Evolutionary conservation across 2,888 invertebrate genomes (phyloP).

Genomic region (Pandemis corylana): DNA sequence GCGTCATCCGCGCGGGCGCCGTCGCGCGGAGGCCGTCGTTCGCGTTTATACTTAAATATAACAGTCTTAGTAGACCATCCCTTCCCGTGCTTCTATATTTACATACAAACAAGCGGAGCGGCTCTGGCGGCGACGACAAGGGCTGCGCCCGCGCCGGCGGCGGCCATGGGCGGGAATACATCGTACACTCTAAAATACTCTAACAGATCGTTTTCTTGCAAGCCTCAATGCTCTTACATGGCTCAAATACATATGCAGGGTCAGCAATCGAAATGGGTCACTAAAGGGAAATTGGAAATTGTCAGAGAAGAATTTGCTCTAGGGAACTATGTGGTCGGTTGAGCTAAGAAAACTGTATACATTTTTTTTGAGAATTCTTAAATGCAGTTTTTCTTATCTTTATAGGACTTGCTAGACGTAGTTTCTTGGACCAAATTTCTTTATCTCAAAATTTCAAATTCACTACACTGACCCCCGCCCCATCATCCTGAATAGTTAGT

Average conservation of each 20-base stretch:
- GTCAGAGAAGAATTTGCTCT: neutral
- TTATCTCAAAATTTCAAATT: neutral
- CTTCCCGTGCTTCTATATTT: slow-evolving; percentile 76
- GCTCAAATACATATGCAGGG: slow-evolving; percentile 32
- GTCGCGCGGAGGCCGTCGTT: slow-evolving; percentile 67
- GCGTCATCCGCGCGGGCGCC: slow-evolving; percentile 62
- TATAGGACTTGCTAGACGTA: neutral
- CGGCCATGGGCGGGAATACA: slow-evolving; percentile 51
- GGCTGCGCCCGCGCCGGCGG: slow-evolving; percentile 51
- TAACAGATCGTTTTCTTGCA: slow-evolving; percentile 42
- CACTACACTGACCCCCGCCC: neutral
- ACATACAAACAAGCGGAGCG: slow-evolving; percentile 73
- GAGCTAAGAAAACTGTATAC: neutral
- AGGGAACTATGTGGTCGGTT: neutral
- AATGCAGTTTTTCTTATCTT: neutral
- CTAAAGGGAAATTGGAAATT: neutral
- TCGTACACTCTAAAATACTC: slow-evolving; percentile 55
- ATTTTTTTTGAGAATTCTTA: too few species aligned
- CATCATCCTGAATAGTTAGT: slow-evolving; percentile 7
- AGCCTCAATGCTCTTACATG: slow-evolving; percentile 42
- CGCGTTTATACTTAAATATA: slow-evolving; percentile 80
- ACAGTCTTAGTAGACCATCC: slow-evolving; percentile 78
- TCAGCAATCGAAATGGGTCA: neutral
- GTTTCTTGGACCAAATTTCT: neutral
- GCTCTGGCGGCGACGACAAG: slow-evolving; percentile 52